Percentiles rank a stretch among this genome's conserved stretches.
phyloP scores from a whole-genome alignment of 2,113 vertebrate genomes.

The Gadus macrocephalus region DNA sequence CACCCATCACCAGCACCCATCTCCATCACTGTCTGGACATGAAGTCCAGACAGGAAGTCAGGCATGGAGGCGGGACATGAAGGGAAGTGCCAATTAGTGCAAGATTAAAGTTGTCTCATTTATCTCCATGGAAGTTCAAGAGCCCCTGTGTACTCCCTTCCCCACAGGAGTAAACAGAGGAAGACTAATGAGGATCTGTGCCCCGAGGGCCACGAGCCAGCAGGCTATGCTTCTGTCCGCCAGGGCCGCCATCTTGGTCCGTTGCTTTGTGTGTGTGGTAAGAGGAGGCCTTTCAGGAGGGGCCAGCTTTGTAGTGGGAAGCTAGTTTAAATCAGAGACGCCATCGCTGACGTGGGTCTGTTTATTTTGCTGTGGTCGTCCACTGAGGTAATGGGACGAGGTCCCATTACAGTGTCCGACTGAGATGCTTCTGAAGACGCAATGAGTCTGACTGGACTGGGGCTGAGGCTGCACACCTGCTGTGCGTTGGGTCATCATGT shows the following conservation, averaged over 20 bases:
- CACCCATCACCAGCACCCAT: too few species aligned
- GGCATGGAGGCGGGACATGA: slow-evolving; percentile 51
- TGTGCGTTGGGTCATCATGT: too few species aligned
- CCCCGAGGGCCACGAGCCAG: slow-evolving; percentile 2
- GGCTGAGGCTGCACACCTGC: too few species aligned
- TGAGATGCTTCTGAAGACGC: slow-evolving; percentile 21
- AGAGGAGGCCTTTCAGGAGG: slow-evolving; percentile 26
- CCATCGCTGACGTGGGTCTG: slow-evolving; percentile 44
- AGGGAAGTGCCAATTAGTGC: slow-evolving; percentile 63
- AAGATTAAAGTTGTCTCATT: slow-evolving; percentile 70
- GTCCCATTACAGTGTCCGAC: neutral
- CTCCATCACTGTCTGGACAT: too few species aligned
- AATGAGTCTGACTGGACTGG: slow-evolving; percentile 4
- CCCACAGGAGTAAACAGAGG: slow-evolving; percentile 74
- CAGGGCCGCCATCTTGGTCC: neutral
- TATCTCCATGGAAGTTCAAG: slow-evolving; percentile 65
- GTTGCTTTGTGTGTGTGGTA: neutral
- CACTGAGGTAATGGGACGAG: slow-evolving; percentile 32
- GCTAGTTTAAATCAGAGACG: slow-evolving; percentile 43
- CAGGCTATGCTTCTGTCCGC: neutral
- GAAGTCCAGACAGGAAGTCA: slow-evolving; percentile 71
- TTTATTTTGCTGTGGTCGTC: slow-evolving; percentile 49
- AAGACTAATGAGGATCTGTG: slow-evolving; percentile 70
- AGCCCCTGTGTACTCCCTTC: slow-evolving; percentile 55
- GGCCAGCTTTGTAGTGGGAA: slow-evolving; percentile 24